Evolutionary conservation across 1,140 invertebrate species (phyloP).

Genomic region (Alviniconcha marisindica): DNA sequence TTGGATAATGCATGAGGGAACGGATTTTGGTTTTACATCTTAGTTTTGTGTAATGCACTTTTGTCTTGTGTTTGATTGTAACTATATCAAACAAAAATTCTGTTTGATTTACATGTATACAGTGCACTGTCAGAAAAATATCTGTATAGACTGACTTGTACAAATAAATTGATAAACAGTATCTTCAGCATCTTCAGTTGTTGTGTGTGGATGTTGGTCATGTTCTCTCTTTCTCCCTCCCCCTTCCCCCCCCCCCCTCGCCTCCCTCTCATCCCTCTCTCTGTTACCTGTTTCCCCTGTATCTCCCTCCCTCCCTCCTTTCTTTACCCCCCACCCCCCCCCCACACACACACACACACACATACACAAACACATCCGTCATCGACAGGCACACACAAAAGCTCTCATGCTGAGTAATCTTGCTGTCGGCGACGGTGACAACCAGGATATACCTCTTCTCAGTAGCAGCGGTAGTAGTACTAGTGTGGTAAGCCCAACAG

Average conservation of each 20-base stretch:
- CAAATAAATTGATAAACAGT: slow-evolving; percentile 2
- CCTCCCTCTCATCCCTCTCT: background rate
- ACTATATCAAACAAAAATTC: too few species aligned
- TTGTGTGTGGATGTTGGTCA: background rate
- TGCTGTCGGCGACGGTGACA: too few species aligned
- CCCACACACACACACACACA: too few species aligned
- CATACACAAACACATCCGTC: too few species aligned
- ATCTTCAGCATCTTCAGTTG: background rate
- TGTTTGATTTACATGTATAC: background rate
- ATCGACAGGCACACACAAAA: too few species aligned
- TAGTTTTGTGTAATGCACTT: background rate
- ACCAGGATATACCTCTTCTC: too few species aligned
- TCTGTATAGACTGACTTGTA: background rate
- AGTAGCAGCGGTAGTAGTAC: too few species aligned
- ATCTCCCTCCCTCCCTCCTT: background rate
- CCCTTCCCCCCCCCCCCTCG: background rate
- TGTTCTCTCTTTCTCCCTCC: background rate
- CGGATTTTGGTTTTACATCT: background rate
- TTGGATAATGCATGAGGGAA: slow-evolving; percentile 6
- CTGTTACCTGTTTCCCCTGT: background rate
- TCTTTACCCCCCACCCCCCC: background rate
- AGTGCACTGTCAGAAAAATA: background rate
- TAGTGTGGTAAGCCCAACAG: too few species aligned
- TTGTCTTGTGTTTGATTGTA: background rate
- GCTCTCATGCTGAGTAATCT: too few species aligned